phyloP scores from a whole-genome alignment of 1,140 invertebrate genomes.

The Archivesica marissinica region DNA sequence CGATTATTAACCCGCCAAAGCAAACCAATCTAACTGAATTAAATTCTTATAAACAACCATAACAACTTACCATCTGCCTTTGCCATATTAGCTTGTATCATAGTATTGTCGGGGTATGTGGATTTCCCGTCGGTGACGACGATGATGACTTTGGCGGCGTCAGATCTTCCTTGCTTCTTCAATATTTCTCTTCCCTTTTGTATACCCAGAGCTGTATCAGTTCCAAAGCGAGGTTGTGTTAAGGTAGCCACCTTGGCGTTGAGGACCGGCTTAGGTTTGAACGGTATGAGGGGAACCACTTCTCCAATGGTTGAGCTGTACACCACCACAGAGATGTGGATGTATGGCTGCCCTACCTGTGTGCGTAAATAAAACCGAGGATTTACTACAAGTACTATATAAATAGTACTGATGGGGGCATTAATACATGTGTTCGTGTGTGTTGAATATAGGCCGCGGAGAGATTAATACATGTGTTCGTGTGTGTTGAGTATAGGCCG shows the following conservation, averaged over 20 bases:
- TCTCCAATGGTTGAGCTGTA: constrained; percentile 73
- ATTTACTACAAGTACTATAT: no score
- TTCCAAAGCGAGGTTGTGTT: constrained; percentile 56
- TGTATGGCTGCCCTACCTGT: constrained; percentile 49
- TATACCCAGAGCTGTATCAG: constrained; percentile 71
- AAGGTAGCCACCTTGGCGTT: constrained; percentile 6
- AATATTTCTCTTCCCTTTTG: constrained; percentile 62
- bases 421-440: not conserved
- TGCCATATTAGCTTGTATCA: constrained; percentile 62
- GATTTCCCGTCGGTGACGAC: constrained; percentile 75
- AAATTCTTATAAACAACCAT: no score
- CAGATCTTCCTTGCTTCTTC: constrained; percentile 47
- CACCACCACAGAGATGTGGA: constrained; percentile 69
- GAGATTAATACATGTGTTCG: no score
- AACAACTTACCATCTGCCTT: constrained; percentile 65
- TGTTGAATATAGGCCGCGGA: not conserved
- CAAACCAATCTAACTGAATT: no score
- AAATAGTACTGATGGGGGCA: no score
- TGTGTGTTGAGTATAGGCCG: no score
- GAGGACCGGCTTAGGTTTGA: constrained; percentile 31
- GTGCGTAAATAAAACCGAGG: no score
- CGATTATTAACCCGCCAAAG: no score
- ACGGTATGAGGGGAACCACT: constrained; percentile 64
- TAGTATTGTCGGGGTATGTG: constrained; percentile 62
- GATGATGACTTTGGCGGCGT: constrained; percentile 62